Conservation (phyloP, 2,888 invertebrate genomes). For the Apomyelois bistriatella region DNA sequence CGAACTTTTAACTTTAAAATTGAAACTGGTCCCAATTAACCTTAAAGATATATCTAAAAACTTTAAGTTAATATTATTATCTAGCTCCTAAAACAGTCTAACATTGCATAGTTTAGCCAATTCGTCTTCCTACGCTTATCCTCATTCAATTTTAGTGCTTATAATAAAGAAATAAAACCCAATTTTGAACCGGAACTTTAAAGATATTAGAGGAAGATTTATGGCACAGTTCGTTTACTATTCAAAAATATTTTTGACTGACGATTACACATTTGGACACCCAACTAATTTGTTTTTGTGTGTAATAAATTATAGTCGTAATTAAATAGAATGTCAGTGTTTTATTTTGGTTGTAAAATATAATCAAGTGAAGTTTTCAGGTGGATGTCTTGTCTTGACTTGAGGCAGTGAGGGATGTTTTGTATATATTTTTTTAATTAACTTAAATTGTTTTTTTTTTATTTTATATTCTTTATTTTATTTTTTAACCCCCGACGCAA, state of each 20-base stretch:
- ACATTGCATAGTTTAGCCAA: not conserved
- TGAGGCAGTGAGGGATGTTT: too few relatives aligned
- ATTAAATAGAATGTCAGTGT: too few relatives aligned
- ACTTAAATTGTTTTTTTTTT: too few relatives aligned
- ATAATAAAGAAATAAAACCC: not conserved
- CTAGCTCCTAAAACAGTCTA: not conserved
- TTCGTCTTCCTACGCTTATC: not conserved
- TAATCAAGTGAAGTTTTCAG: too few relatives aligned
- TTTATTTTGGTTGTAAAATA: too few relatives aligned
- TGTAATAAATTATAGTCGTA: too few relatives aligned
- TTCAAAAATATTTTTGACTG: slow-evolving; percentile 4
- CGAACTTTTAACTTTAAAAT: too few relatives aligned
- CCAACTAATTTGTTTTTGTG: not conserved
- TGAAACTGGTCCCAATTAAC: not conserved
- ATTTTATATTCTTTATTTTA: too few relatives aligned
- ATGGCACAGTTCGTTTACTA: not conserved
- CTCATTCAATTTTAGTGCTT: not conserved
- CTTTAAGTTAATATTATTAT: not conserved
- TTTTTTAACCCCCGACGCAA: too few relatives aligned
- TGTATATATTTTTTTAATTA: too few relatives aligned
- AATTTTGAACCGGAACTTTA: too few relatives aligned
- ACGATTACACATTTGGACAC: not conserved
- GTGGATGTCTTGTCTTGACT: too few relatives aligned
- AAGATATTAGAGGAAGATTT: not conserved
- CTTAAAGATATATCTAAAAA: not conserved